Percentiles rank a stretch among this genome's conserved stretches.
Evolutionary conservation across 2,113 vertebrate genomes (phyloP).

Genomic region (Azemiops feae): DNA sequence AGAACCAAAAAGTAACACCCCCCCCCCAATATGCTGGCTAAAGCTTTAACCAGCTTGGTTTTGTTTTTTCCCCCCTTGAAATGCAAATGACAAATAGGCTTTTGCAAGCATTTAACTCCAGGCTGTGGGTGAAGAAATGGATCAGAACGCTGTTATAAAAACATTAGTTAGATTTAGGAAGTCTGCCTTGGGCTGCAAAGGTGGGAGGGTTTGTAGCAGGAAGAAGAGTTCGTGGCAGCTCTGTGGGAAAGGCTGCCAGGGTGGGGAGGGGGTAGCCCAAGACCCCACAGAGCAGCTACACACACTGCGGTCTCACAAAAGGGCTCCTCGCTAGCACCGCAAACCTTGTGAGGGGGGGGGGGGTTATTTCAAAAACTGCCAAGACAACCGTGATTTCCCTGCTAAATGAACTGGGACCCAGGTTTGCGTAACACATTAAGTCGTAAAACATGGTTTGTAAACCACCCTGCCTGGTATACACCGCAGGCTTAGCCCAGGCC

Average conservation of each 20-base stretch:
- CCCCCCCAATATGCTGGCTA: rapidly evolving
- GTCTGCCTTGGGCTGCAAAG: rapidly evolving
- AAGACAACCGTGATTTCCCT: not conserved
- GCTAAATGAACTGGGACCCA: not conserved
- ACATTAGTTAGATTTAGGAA: rapidly evolving
- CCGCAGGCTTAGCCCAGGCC: not conserved
- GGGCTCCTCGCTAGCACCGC: not conserved
- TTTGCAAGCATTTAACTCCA: rapidly evolving
- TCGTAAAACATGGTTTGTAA: not conserved
- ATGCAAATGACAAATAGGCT: not conserved
- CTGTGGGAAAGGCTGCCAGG: rapidly evolving
- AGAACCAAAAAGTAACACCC: too few relatives aligned
- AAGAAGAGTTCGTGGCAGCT: rapidly evolving
- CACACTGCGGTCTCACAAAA: not conserved
- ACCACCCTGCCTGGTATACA: not conserved
- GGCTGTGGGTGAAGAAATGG: rapidly evolving
- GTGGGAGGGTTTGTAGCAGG: rapidly evolving
- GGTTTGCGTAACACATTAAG: not conserved
- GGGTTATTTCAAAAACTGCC: not conserved
- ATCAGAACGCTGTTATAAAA: rapidly evolving
- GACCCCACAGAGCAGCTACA: not conserved
- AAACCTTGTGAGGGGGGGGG: not conserved
- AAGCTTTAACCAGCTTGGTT: rapidly evolving
- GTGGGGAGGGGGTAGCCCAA: not conserved
- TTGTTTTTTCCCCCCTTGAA: rapidly evolving